These are phyloP conservation scores for Penaeus chinensis DNA, from an alignment of 1,140 invertebrate species.

Conservation along the genomic window DNA sequence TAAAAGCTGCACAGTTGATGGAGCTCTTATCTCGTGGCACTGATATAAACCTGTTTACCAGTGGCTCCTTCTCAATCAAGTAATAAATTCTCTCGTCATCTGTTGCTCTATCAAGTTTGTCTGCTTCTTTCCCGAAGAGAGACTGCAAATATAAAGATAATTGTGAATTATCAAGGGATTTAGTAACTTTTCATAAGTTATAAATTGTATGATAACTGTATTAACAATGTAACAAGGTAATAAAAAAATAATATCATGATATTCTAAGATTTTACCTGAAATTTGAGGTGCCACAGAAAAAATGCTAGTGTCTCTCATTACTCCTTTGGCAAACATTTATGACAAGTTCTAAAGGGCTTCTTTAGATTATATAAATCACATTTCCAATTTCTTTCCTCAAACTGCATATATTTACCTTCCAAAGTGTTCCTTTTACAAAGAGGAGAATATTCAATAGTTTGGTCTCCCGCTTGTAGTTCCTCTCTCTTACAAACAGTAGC, in stretches of 20 bases:
- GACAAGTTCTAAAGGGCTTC: neutral
- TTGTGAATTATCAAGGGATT: neutral
- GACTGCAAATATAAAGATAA: conserved; percentile 73
- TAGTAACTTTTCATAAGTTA: conserved; percentile 5
- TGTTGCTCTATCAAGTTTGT: conserved; percentile 98
- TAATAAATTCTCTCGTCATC: conserved; percentile 98
- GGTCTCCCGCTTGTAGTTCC: conserved; percentile 93
- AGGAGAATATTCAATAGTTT: conserved; percentile 95
- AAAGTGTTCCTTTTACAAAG: conserved; percentile 95
- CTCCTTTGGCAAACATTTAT: too few species aligned
- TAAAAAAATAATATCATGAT: neutral
- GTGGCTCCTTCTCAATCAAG: conserved; percentile 97
- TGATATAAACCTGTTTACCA: conserved; percentile 97
- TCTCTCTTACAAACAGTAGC: conserved; percentile 91
- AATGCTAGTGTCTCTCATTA: too few species aligned
- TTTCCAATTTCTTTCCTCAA: neutral
- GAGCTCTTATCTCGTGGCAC: conserved; percentile 97
- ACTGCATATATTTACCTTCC: conserved; percentile 81
- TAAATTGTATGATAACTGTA: neutral
- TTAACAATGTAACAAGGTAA: neutral
- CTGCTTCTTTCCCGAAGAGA: conserved; percentile 97
- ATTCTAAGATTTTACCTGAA: neutral
- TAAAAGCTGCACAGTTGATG: conserved; percentile 97
- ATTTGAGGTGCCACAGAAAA: neutral
- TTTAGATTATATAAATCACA: neutral